Evolutionary conservation across 2,113 vertebrate genomes (phyloP).

Genomic region (Herpailurus yagouaroundi): DNA sequence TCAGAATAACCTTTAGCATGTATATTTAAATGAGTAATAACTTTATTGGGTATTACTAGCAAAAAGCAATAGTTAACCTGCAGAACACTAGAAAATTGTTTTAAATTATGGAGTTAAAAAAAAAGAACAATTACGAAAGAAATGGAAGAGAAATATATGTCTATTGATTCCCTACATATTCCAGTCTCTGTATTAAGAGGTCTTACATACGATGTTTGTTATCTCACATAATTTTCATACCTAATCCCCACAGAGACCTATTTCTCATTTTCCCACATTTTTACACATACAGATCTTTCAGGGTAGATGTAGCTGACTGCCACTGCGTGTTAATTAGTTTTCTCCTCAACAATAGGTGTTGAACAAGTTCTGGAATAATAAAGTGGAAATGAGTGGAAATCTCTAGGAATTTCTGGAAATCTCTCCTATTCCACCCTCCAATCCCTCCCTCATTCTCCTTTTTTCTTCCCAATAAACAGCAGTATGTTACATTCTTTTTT

Average conservation of each 20-base stretch:
- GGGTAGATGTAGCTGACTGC: not conserved
- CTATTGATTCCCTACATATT: not conserved
- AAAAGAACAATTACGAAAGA: not conserved
- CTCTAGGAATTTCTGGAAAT: not conserved
- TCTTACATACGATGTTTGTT: not conserved
- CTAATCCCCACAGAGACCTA: not conserved
- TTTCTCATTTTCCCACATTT: not conserved
- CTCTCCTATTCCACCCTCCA: not conserved
- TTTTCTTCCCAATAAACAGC: not conserved
- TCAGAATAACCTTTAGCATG: not conserved
- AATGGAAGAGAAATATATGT: not conserved
- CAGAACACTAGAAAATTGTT: not conserved
- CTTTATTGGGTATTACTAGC: not conserved
- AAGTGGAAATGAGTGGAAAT: not conserved
- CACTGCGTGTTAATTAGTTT: not conserved
- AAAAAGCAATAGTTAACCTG: not conserved
- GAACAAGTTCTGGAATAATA: not conserved
- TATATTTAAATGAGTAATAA: not conserved
- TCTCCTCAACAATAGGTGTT: not conserved
- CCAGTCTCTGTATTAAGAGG: not conserved
- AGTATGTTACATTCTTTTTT: not conserved
- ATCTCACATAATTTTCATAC: not conserved
- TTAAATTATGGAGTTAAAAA: not conserved
- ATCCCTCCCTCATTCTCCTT: not conserved
- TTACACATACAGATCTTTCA: not conserved